phyloP scores from a whole-genome alignment of 1,140 invertebrate genomes.

The Pteromalus puparum region DNA sequence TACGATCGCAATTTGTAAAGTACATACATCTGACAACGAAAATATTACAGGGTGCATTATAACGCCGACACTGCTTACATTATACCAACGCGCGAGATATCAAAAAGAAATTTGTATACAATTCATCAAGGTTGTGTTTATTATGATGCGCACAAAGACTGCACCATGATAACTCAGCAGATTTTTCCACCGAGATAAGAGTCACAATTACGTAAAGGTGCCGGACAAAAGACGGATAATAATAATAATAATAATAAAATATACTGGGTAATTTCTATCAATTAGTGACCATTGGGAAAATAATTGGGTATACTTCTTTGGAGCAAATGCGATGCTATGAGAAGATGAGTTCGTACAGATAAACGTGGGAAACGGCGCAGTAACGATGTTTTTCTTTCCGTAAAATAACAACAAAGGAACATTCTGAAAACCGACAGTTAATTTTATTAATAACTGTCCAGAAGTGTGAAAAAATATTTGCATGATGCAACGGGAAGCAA shows the following conservation, averaged over 20 bases:
- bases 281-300: neutral
- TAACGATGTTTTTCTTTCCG: neutral
- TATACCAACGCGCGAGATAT: neutral
- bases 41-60: neutral
- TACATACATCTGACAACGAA: neutral
- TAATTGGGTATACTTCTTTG: neutral
- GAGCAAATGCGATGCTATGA: neutral
- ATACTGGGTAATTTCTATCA: constrained; percentile 13
- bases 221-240: neutral
- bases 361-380: neutral
- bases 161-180: neutral
- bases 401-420: neutral
- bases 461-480: neutral
- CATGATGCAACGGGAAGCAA: neutral
- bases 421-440: neutral
- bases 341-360: neutral
- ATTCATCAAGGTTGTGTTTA: neutral
- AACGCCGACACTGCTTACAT: neutral
- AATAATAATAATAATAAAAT: constrained; percentile 11
- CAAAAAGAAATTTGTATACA: neutral
- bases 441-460: neutral
- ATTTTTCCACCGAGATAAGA: constrained; percentile 17
- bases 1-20: neutral
- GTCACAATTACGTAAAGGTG: neutral
- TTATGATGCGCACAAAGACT: neutral